These are phyloP conservation scores for Saccopteryx bilineata DNA, from an alignment of 2,113 vertebrate species.

Conservation along the genomic window DNA sequence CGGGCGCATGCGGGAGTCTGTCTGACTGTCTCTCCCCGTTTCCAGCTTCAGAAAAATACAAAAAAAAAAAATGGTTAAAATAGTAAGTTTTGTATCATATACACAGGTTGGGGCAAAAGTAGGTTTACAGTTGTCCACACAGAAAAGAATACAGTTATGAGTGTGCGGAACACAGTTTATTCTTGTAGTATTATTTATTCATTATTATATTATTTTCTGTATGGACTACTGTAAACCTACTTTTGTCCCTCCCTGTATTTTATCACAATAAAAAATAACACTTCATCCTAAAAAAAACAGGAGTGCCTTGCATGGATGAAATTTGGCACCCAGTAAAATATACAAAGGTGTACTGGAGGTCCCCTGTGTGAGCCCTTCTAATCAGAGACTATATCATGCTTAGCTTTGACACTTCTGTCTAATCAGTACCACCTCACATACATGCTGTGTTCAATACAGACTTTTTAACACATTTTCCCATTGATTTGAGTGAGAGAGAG, in stretches of 20 bases:
- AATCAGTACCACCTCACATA: rapidly evolving
- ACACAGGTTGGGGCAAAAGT: too few species aligned
- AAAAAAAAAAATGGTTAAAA: background rate
- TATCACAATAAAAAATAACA: background rate
- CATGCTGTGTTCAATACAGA: background rate
- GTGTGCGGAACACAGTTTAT: too few species aligned
- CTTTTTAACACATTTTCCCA: background rate
- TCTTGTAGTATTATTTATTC: too few species aligned
- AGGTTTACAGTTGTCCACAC: too few species aligned
- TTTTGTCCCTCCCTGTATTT: background rate
- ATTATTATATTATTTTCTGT: too few species aligned
- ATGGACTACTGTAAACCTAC: too few species aligned
- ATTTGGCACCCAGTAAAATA: background rate
- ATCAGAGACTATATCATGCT: background rate
- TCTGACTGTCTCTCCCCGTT: too few species aligned
- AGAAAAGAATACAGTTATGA: too few species aligned
- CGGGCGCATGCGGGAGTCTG: too few species aligned
- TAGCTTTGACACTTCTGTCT: background rate
- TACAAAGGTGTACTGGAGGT: background rate
- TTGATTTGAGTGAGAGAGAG: too few species aligned
- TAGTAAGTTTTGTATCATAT: background rate
- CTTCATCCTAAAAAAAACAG: background rate
- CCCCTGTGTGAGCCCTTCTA: background rate
- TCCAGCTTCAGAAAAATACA: too few species aligned
- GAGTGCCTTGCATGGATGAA: background rate